These are phyloP conservation scores for Cheirogaleus medius DNA, from an alignment of 2,113 vertebrate species.

Conservation along the genomic window DNA sequence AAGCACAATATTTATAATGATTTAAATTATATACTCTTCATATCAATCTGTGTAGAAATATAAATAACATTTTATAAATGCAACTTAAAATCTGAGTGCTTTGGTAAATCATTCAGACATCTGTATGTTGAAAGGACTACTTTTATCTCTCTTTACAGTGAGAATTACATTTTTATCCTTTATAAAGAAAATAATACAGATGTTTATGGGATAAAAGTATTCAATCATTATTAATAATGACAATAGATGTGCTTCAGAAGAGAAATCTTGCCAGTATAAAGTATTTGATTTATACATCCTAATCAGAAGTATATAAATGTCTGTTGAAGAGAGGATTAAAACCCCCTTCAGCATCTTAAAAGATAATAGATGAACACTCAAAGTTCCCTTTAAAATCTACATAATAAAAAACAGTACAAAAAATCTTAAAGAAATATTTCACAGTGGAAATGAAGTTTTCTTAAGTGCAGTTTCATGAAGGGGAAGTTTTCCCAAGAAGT, in stretches of 20 bases:
- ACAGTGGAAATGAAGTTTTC: background rate
- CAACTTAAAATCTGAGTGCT: slow-evolving; percentile 10
- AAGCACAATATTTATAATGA: background rate
- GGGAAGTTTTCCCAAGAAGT: background rate
- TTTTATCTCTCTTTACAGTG: background rate
- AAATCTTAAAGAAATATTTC: background rate
- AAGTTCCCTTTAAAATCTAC: background rate
- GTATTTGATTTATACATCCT: background rate
- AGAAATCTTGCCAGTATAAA: background rate
- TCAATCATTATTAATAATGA: background rate
- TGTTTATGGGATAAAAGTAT: background rate
- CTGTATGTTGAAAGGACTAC: background rate
- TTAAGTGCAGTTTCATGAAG: background rate
- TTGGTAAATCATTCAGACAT: background rate
- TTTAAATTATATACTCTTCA: background rate
- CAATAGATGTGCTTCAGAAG: background rate
- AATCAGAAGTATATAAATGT: background rate
- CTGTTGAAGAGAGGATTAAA: background rate
- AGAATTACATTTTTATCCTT: background rate
- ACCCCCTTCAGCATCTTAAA: background rate
- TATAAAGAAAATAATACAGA: background rate
- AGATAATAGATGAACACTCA: background rate
- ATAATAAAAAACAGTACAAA: background rate
- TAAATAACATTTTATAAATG: background rate
- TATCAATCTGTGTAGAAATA: background rate